A percentile compares a stretch with the other conserved stretches of the same genome.
Evolutionary conservation across 2,113 vertebrate genomes (phyloP).

Genomic region (Amia ocellicauda): DNA sequence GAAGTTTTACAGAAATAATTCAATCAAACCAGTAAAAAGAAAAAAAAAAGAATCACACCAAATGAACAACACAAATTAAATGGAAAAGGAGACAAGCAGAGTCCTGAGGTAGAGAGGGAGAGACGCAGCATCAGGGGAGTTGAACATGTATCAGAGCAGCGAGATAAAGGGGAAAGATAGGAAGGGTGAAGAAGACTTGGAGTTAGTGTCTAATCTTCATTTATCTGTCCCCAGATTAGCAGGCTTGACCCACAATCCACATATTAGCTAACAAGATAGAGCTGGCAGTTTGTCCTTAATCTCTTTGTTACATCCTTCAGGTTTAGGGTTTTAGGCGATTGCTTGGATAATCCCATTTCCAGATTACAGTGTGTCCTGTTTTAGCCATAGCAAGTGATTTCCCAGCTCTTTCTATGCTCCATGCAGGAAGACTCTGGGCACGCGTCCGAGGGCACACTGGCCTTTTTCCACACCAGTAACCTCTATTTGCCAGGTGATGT

Average conservation of each 20-base stretch:
- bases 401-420: background rate
- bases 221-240: constrained; percentile 28
- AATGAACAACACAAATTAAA: background rate
- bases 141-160: background rate
- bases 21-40: too few relatives aligned
- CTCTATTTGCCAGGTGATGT: too few relatives aligned
- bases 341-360: constrained; percentile 28
- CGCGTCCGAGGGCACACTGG: too few relatives aligned
- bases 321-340: constrained; percentile 31
- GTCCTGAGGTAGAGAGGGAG: background rate
- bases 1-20: too few relatives aligned
- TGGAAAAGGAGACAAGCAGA: background rate
- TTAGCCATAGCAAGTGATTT: constrained; percentile 14
- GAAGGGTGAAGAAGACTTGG: background rate
- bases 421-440: background rate
- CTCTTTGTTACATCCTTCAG: constrained; percentile 17
- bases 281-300: constrained; percentile 24
- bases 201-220: constrained; percentile 19
- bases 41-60: background rate
- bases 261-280: constrained; percentile 27
- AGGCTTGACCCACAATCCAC: constrained; percentile 18
- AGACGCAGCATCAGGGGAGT: background rate
- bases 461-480: too few relatives aligned
- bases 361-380: constrained; percentile 30
- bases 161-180: constrained; percentile 3